phyloP scores from a whole-genome alignment of 2,888 invertebrate genomes.

The Ypsolopha sequella region DNA sequence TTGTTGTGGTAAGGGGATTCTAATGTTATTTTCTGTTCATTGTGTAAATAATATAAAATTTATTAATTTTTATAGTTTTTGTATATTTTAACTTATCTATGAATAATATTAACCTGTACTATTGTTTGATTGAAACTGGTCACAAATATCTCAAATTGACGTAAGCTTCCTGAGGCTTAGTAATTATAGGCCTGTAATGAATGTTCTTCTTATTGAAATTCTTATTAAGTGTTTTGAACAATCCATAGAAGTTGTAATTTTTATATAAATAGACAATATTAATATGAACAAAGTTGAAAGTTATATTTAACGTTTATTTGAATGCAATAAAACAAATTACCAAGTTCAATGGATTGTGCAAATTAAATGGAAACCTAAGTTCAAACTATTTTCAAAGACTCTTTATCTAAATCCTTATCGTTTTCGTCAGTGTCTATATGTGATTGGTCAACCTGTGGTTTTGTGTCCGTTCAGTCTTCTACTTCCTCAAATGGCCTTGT shows the following conservation, averaged over 20 bases:
- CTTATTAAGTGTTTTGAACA: constrained; percentile 39
- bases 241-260: constrained; percentile 10
- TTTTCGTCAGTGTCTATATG: constrained; percentile 54
- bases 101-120: constrained; percentile 2
- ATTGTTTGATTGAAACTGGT: constrained; percentile 43
- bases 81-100: background rate
- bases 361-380: constrained; percentile 20
- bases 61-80: constrained; percentile 4
- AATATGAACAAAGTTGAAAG: too few relatives aligned
- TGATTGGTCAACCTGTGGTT: constrained; percentile 34
- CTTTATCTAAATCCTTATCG: constrained; percentile 29
- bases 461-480: constrained; percentile 29
- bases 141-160: constrained; percentile 41
- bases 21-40: too few relatives aligned
- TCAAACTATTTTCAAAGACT: constrained; percentile 17
- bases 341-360: constrained; percentile 32
- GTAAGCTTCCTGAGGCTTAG: constrained; percentile 65
- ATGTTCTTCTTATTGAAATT: constrained; percentile 58
- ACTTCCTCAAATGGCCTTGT: constrained; percentile 37
- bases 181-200: constrained; percentile 69
- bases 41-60: background rate
- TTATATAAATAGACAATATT: too few relatives aligned
- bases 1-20: too few relatives aligned
- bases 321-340: too few relatives aligned
- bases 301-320: too few relatives aligned